phyloP scores from a whole-genome alignment of 2,113 vertebrate genomes.

The Lucifuga dentata region DNA sequence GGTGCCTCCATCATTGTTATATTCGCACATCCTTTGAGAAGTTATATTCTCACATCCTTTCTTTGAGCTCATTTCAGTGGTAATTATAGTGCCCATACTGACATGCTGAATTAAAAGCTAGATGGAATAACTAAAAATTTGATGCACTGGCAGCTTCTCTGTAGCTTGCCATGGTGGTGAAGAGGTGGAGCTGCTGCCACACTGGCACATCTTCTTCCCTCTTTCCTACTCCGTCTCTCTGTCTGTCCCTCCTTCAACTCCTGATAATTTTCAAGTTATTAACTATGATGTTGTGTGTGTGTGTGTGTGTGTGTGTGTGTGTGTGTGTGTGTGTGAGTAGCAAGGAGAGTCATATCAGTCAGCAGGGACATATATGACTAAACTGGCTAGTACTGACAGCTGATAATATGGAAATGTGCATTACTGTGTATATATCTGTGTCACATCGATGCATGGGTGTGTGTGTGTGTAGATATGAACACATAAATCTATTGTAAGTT shows the following conservation, averaged over 20 bases:
- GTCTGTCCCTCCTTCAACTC: neutral
- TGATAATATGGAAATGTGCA: neutral
- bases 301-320: no score
- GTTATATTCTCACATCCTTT: neutral
- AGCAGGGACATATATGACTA: neutral
- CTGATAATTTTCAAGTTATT: conserved; percentile 9
- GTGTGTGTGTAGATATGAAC: neutral
- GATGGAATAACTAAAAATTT: conserved; percentile 30
- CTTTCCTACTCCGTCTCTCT: neutral
- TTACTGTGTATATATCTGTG: neutral
- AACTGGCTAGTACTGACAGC: neutral
- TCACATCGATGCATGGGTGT: neutral
- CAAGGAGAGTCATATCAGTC: neutral
- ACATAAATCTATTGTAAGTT: neutral
- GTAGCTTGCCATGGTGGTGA: conserved; percentile 23
- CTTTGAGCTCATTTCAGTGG: neutral
- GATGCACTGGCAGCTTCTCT: neutral
- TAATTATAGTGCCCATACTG: conserved; percentile 6
- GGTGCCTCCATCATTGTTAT: no score
- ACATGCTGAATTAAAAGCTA: conserved; percentile 7
- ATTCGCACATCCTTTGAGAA: neutral
- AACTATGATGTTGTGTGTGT: neutral
- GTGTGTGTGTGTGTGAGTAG: no score
- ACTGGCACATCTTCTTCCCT: neutral
- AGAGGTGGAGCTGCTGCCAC: neutral